Evolutionary conservation across 2,797 vertebrate genomes (phyloP).

Genomic region (Chiroxiphia lanceolata): DNA sequence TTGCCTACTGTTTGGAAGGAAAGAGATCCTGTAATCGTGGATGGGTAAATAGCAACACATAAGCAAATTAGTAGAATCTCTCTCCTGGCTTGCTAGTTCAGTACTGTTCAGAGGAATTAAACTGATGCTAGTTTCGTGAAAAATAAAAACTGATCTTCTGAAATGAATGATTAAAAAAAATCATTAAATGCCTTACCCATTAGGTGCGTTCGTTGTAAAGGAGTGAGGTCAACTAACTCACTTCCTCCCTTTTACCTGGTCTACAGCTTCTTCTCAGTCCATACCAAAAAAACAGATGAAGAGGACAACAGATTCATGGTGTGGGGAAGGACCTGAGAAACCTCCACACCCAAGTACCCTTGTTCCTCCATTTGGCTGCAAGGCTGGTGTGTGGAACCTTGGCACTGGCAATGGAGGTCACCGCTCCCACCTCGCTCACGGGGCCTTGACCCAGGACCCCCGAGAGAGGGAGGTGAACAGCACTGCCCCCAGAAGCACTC

Average conservation of each 20-base stretch:
- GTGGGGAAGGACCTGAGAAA: background rate
- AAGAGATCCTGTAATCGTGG: background rate
- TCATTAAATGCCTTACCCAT: background rate
- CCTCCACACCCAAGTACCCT: background rate
- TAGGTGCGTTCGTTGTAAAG: background rate
- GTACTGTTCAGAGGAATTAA: background rate
- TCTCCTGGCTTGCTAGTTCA: background rate
- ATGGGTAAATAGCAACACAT: background rate
- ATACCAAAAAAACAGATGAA: background rate
- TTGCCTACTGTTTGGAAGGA: background rate
- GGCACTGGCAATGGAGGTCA: background rate
- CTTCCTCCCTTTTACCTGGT: background rate
- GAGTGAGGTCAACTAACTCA: background rate
- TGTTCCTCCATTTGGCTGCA: background rate
- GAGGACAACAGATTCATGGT: background rate
- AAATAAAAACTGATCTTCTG: background rate
- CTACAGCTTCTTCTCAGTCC: conserved; percentile 49
- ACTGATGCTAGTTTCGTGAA: background rate
- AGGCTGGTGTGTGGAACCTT: background rate
- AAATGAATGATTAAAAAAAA: background rate
- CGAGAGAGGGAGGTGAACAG: conserved; percentile 39
- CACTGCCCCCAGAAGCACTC: background rate
- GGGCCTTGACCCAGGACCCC: background rate
- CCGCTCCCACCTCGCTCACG: background rate
- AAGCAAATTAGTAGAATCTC: background rate